Percentiles rank a stretch among this genome's conserved stretches.
phyloP scores from a whole-genome alignment of 2,888 invertebrate genomes.

The Hirtodrosophila duncani region DNA sequence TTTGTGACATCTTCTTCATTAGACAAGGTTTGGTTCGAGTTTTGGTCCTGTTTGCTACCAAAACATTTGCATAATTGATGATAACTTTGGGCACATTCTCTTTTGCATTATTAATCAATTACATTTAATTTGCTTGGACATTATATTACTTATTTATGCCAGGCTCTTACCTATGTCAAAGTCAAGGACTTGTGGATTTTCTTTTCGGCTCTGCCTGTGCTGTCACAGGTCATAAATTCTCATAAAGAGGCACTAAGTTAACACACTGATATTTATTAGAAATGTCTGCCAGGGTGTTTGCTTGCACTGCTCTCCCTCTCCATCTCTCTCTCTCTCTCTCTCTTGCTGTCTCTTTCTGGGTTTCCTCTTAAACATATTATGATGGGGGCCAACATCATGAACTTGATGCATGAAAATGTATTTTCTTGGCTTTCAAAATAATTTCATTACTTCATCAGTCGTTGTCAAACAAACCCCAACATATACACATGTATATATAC shows the following conservation, averaged over 20 bases:
- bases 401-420: slow-evolving; percentile 62
- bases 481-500: neutral
- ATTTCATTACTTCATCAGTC: slow-evolving; percentile 63
- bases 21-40: no score
- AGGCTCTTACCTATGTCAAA: slow-evolving; percentile 20
- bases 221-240: slow-evolving; percentile 4
- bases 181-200: slow-evolving; percentile 19
- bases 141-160: neutral
- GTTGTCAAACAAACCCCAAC: slow-evolving; percentile 41
- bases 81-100: no score
- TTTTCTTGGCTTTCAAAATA: slow-evolving; percentile 43
- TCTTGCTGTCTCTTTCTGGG: neutral
- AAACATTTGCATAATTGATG: no score
- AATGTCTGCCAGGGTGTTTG: slow-evolving; percentile 53
- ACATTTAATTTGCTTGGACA: neutral
- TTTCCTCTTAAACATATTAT: neutral
- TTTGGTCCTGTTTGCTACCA: no score
- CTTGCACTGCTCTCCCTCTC: neutral
- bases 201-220: neutral
- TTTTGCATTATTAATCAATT: slow-evolving; percentile 6
- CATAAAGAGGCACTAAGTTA: no score
- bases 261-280: slow-evolving; percentile 50
- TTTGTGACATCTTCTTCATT: no score
- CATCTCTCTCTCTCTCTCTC: neutral
- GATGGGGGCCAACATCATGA: slow-evolving; percentile 32